phyloP scores from a whole-genome alignment of 2,797 vertebrate species.

The Enteromius paludinosus region DNA sequence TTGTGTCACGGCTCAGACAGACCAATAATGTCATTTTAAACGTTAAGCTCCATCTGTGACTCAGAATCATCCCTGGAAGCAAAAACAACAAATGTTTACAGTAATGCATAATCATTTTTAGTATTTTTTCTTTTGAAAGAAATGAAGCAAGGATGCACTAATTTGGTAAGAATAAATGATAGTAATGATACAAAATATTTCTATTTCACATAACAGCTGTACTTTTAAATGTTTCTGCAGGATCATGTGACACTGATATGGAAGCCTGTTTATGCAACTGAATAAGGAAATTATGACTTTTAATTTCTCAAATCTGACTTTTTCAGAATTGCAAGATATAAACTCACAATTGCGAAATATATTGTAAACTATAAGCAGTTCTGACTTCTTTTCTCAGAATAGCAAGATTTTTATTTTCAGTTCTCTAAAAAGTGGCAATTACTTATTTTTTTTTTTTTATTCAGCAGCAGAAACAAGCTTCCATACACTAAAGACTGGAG shows the following conservation, averaged over 20 bases:
- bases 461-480: no score
- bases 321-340: no score
- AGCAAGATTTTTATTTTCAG: no score
- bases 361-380: no score
- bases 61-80: background rate
- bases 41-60: background rate
- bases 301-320: no score
- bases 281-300: no score
- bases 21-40: background rate
- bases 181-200: background rate
- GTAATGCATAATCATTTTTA: background rate
- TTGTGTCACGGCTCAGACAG: conserved; percentile 3
- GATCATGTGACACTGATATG: background rate
- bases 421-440: no score
- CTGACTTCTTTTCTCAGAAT: no score
- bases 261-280: no score
- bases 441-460: no score
- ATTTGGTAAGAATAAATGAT: background rate
- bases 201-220: no score
- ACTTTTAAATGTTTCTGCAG: background rate
- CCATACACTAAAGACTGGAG: background rate
- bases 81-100: background rate
- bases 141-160: background rate
- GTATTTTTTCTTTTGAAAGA: background rate
- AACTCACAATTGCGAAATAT: no score